These are phyloP conservation scores for Muschampia plurimacula DNA, from an alignment of 2,888 invertebrate genomes.

Conservation along the genomic window DNA sequence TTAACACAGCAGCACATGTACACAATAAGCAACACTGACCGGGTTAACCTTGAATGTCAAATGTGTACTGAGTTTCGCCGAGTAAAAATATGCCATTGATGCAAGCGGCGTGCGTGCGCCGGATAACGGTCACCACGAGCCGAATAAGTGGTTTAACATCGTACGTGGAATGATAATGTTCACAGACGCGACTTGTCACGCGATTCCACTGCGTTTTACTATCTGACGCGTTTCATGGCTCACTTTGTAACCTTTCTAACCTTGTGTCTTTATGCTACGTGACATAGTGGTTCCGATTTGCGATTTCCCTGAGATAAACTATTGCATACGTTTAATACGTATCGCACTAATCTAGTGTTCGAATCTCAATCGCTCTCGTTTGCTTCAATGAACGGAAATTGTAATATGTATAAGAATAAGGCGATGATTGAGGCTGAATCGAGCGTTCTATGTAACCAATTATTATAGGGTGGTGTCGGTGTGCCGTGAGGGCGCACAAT, in stretches of 20 bases:
- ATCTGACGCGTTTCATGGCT: conserved; percentile 58
- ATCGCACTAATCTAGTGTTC: conserved; percentile 28
- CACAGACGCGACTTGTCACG: conserved; percentile 67
- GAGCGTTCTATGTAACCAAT: conserved; percentile 52
- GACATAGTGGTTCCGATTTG: conserved; percentile 31
- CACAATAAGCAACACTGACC: conserved; percentile 81
- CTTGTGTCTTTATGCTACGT: conserved; percentile 63
- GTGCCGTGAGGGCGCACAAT: conserved; percentile 60
- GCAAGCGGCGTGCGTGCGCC: conserved; percentile 79
- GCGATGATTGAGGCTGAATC: conserved; percentile 37
- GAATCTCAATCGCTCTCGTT: conserved; percentile 21
- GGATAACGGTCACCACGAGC: conserved; percentile 80
- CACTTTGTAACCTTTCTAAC: conserved; percentile 66
- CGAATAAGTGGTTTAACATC: conserved; percentile 83
- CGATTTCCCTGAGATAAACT: conserved; percentile 29
- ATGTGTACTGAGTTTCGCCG: conserved; percentile 79
- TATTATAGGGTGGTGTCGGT: conserved; percentile 50
- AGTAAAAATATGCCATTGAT: conserved; percentile 84
- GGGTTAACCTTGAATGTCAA: conserved; percentile 84
- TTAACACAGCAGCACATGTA: conserved; percentile 58
- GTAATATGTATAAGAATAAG: conserved; percentile 15
- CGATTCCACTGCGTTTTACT: conserved; percentile 59
- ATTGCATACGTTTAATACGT: conserved; percentile 53
- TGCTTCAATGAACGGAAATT: conserved; percentile 24
- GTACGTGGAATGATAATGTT: conserved; percentile 82